Percentiles rank a stretch among this genome's conserved stretches.
Conservation (phyloP, 2,113 vertebrate genomes). For the Myanophis thanlyinensis region DNA sequence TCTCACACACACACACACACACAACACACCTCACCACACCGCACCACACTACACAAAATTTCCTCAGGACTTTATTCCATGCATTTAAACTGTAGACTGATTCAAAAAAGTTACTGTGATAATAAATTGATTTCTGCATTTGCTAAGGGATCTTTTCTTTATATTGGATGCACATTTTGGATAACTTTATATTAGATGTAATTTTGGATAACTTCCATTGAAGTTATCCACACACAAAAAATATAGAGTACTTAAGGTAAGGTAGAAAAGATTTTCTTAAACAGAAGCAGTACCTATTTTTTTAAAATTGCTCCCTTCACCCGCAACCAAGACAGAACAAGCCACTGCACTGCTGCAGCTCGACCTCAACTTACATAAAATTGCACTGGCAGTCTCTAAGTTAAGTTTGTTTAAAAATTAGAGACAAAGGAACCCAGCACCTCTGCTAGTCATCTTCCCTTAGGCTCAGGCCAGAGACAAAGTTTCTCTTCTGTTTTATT, state of each 20-base stretch:
- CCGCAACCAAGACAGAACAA: neutral
- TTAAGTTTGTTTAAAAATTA: neutral
- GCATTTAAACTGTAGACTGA: neutral
- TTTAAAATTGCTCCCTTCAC: neutral
- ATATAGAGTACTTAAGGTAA: neutral
- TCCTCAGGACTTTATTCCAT: neutral
- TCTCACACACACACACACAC: no score
- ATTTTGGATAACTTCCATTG: neutral
- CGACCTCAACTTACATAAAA: neutral
- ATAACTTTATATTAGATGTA: neutral
- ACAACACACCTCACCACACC: no score
- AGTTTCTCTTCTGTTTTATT: neutral
- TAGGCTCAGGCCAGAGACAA: neutral
- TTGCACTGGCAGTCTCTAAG: neutral
- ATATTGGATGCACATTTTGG: neutral
- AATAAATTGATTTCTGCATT: neutral
- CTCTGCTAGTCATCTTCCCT: neutral
- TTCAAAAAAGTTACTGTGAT: neutral
- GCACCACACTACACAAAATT: neutral
- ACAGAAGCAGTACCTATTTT: neutral
- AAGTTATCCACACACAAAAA: neutral
- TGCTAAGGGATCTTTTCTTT: neutral
- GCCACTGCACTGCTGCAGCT: neutral
- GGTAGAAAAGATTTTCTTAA: neutral
- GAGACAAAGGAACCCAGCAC: neutral